These are phyloP conservation scores for Aphaenogaster ashmeadi DNA, from an alignment of 1,140 invertebrate genomes.

Conservation along the genomic window DNA sequence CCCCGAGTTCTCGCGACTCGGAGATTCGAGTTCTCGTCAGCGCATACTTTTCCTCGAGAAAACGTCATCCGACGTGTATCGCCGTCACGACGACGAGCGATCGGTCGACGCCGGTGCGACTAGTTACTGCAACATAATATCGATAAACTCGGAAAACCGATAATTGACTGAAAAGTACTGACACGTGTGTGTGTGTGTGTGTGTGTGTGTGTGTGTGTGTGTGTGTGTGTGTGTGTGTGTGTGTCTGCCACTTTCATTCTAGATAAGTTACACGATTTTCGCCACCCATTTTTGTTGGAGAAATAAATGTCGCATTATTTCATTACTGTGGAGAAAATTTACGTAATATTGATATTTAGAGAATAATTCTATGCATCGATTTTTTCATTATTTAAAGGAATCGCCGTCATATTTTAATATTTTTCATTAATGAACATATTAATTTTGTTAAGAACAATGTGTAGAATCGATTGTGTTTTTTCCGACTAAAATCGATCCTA, in stretches of 20 bases:
- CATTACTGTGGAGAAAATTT: not conserved
- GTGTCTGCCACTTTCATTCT: slow-evolving; percentile 22
- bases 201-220: not conserved
- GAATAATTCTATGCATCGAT: not conserved
- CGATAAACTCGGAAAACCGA: slow-evolving; percentile 41
- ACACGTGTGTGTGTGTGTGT: not conserved
- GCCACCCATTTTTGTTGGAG: not conserved
- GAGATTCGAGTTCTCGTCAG: slow-evolving; percentile 29
- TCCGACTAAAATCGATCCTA: not conserved
- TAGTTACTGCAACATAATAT: slow-evolving; percentile 51
- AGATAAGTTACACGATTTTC: slow-evolving; percentile 42
- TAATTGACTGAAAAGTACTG: slow-evolving; percentile 56
- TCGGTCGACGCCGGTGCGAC: slow-evolving; percentile 22
- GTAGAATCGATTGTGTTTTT: not conserved
- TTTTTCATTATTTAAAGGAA: slow-evolving; percentile 11
- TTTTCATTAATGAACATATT: not conserved
- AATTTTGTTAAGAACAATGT: not conserved
- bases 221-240: no score
- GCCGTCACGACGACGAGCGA: slow-evolving; percentile 7
- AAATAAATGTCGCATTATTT: slow-evolving; percentile 8
- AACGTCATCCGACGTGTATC: slow-evolving; percentile 21
- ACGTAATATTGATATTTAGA: not conserved
- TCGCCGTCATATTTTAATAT: not conserved
- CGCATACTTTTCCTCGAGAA: slow-evolving; percentile 35
- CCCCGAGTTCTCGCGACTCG: not conserved